phyloP scores from a whole-genome alignment of 1,140 invertebrate genomes.

The Drosophila serrata region DNA sequence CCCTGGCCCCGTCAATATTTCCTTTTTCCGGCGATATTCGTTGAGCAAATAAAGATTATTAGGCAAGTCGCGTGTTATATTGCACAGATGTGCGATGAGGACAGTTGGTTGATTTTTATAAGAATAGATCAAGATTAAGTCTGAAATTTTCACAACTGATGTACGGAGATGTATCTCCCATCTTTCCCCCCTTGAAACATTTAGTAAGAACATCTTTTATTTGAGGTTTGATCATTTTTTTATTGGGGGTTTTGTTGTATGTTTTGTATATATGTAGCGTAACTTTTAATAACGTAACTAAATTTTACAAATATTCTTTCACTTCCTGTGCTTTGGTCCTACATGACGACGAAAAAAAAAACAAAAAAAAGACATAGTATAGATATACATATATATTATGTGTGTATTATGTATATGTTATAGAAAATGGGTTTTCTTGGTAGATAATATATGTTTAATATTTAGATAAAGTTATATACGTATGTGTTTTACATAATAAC shows the following conservation, averaged over 20 bases:
- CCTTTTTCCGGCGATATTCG: slow-evolving; percentile 24
- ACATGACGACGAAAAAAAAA: slow-evolving; percentile 51
- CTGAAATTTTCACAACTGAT: neutral
- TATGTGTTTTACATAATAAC: slow-evolving; percentile 66
- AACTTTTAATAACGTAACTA: slow-evolving; percentile 60
- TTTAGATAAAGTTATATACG: slow-evolving; percentile 53
- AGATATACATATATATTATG: slow-evolving; percentile 19
- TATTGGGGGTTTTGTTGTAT: slow-evolving; percentile 45
- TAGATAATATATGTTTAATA: slow-evolving; percentile 37
- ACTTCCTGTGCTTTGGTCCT: slow-evolving; percentile 63
- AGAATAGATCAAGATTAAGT: neutral
- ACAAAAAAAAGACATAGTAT: slow-evolving; percentile 34
- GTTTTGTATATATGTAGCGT: slow-evolving; percentile 51
- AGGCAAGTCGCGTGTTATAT: slow-evolving; percentile 62
- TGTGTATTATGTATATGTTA: slow-evolving; percentile 40
- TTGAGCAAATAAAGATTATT: slow-evolving; percentile 66
- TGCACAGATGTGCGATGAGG: slow-evolving; percentile 23
- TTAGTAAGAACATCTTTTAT: neutral
- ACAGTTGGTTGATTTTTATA: neutral
- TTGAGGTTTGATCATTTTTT: slow-evolving; percentile 49
- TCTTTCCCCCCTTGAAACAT: neutral
- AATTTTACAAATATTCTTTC: slow-evolving; percentile 59
- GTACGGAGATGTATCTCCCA: neutral
- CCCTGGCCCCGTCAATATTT: slow-evolving; percentile 56
- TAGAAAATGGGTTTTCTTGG: slow-evolving; percentile 33